Percentiles rank a stretch among this genome's conserved stretches.
Conservation (phyloP, 1,140 invertebrate species). For the Papilio machaon region DNA sequence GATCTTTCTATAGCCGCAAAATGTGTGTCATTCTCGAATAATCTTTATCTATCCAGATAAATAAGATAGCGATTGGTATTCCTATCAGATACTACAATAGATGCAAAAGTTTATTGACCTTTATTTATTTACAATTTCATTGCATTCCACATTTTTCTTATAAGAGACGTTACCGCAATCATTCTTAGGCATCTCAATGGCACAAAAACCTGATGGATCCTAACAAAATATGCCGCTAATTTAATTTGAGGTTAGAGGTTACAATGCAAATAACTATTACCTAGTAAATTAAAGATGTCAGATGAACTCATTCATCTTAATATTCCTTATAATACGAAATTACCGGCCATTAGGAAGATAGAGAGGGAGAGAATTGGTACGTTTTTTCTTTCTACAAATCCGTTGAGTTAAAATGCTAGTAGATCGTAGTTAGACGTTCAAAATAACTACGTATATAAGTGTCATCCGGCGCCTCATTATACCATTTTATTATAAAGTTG, state of each 20-base stretch:
- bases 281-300: background rate
- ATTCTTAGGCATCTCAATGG: slow-evolving; percentile 5
- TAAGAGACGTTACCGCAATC: background rate
- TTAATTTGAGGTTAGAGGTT: background rate
- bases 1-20: background rate
- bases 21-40: slow-evolving; percentile 16
- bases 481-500: slow-evolving; percentile 26
- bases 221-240: slow-evolving; percentile 19
- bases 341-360: background rate
- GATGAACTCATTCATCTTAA: background rate
- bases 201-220: background rate
- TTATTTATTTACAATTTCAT: slow-evolving; percentile 2
- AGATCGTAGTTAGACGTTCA: background rate
- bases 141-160: background rate
- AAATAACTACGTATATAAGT: background rate
- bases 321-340: too few relatives aligned
- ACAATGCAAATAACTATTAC: slow-evolving; percentile 17
- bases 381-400: background rate
- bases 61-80: background rate
- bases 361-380: too few relatives aligned
- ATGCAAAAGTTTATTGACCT: background rate
- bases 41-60: slow-evolving; percentile 1
- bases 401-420: background rate
- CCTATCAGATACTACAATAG: background rate
- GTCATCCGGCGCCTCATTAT: slow-evolving; percentile 17